A percentile compares a stretch with the other conserved stretches of the same genome.
Conservation (phyloP, 2,888 invertebrate species). For the Andrena haemorrhoa region DNA sequence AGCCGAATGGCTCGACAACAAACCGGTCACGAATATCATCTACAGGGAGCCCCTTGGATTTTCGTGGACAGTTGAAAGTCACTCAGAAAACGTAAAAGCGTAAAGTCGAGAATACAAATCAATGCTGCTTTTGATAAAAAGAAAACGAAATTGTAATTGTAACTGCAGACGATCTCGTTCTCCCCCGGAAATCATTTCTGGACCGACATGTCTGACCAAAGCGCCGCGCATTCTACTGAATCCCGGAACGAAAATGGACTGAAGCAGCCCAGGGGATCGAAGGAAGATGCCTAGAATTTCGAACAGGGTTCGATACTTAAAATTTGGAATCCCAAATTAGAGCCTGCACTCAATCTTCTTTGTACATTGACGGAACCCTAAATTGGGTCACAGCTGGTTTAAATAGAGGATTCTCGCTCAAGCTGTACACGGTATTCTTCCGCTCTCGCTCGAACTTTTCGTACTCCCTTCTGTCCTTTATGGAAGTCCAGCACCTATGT, state of each 20-base stretch:
- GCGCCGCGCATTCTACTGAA: background rate
- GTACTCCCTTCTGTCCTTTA: constrained; percentile 73
- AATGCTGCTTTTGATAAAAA: background rate
- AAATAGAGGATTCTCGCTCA: constrained; percentile 87
- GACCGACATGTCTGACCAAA: constrained; percentile 48
- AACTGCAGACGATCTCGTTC: constrained; percentile 60
- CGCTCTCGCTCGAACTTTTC: constrained; percentile 73
- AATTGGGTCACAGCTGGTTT: constrained; percentile 87
- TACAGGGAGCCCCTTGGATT: constrained; percentile 86
- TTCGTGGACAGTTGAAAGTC: constrained; percentile 86
- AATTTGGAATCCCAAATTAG: background rate
- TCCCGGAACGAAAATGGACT: background rate
- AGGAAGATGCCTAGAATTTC: background rate
- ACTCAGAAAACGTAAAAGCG: constrained; percentile 72
- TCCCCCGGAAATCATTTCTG: constrained; percentile 73
- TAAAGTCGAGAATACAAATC: background rate
- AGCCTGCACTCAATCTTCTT: constrained; percentile 67
- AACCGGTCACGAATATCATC: constrained; percentile 84
- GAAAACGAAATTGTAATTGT: background rate
- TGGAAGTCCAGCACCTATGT: constrained; percentile 68
- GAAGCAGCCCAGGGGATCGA: background rate
- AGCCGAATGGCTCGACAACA: constrained; percentile 86
- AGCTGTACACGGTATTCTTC: constrained; percentile 70
- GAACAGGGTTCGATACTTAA: background rate
- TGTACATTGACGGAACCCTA: constrained; percentile 85